Evolutionary conservation across 2,113 vertebrate genomes (phyloP), one percentile per base, ranked within the genome.

Genomic region (Nettapus auritus): DNA sequence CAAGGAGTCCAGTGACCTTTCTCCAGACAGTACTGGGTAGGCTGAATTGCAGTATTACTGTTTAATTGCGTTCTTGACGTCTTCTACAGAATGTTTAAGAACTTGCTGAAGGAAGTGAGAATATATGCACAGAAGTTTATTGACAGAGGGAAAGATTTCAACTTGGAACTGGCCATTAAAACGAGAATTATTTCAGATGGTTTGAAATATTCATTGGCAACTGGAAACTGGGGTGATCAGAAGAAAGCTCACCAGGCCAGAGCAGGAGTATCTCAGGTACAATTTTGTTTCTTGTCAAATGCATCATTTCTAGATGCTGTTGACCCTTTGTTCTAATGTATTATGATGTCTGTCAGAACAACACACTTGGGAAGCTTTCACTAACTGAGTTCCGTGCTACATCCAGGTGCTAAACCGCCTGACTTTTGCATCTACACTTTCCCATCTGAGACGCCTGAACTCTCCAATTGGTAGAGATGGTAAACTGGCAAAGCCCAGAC

Each of bases 71-170:
- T 74, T 87, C 19, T 89, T 3, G 42, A 12, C 40, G 26, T 64
- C 46, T 90, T 94, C 66, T 68, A 68, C 98, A 99, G 99, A 40
- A 99, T 99, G 99, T 99, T 99, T 95, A 99, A 99, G 97, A 99
- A 99, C 97, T 98, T 99, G 94, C 98, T 99, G 94, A 99, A 99
- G 97, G 99, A 99, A 98, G 99, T 99, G 81, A 97, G 99, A 70
- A 99, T 99, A 87, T 99, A 99, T 34, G 99, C 99, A 40, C 99
- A 99, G 88, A 99, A 99, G 96, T 99, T 99, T 94, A 99, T 99
- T 82, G 99, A 99, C 97, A 86, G 98, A 95, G 99, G 99, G 70
- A 99, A 99, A 64, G 99, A 99, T 97, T 99, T 99, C 96, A 99
- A 99, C 86, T 98, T 99, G 97, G 99, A 99, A 93, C 96, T 99